These are phyloP conservation scores for Promerops cafer DNA, from an alignment of 2,113 vertebrate genomes.

Conservation along the genomic window DNA sequence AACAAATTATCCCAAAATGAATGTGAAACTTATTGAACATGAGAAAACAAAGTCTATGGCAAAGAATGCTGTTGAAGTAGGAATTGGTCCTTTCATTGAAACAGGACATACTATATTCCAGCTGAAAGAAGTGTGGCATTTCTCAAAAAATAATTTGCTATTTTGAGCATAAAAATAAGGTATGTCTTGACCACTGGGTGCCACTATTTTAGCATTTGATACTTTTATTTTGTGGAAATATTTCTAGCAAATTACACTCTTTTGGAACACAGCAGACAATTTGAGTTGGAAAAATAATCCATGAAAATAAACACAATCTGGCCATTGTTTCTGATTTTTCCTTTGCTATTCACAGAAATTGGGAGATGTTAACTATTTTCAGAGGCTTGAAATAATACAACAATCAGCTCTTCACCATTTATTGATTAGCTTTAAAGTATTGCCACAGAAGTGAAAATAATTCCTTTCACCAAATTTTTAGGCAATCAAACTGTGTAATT, in stretches of 20 bases:
- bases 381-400: background rate
- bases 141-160: background rate
- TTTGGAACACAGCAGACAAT: background rate
- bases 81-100: background rate
- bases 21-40: background rate
- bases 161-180: background rate
- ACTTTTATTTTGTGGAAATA: background rate
- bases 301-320: conserved; percentile 26
- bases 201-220: conserved; percentile 16
- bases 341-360: background rate
- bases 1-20: background rate
- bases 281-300: conserved; percentile 10
- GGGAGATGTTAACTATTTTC: background rate
- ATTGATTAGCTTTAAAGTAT: background rate
- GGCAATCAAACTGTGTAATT: background rate
- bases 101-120: background rate
- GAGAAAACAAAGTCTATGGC: background rate
- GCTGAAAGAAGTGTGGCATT: background rate
- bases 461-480: background rate
- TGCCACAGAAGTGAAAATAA: background rate
- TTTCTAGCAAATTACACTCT: background rate
- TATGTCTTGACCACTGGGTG: background rate
- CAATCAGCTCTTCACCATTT: background rate
- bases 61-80: background rate
- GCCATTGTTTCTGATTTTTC: background rate